phyloP scores from a whole-genome alignment of 2,888 invertebrate species.

The Linnaemya vulpina region DNA sequence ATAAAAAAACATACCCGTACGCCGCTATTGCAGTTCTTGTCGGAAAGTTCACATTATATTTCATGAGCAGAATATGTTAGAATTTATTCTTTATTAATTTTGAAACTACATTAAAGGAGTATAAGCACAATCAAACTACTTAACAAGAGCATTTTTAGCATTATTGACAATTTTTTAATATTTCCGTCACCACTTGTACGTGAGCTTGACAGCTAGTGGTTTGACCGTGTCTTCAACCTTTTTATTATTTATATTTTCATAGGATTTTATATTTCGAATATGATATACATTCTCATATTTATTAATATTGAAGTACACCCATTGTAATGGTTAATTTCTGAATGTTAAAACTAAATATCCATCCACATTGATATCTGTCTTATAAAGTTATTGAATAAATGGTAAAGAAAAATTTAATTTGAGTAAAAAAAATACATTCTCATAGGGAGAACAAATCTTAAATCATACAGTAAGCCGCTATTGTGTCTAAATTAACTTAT shows the following conservation, averaged over 20 bases:
- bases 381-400: not conserved
- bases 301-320: slow-evolving; percentile 40
- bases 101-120: too few relatives aligned
- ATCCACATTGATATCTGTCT: not conserved
- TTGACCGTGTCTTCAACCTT: not conserved
- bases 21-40: too few relatives aligned
- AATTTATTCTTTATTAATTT: too few relatives aligned
- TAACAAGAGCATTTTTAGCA: too few relatives aligned
- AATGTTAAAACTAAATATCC: slow-evolving; percentile 13
- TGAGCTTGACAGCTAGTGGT: too few relatives aligned
- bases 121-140: too few relatives aligned
- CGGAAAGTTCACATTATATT: too few relatives aligned
- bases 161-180: too few relatives aligned
- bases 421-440: slow-evolving; percentile 22
- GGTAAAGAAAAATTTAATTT: not conserved
- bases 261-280: slow-evolving; percentile 12
- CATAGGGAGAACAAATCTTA: slow-evolving; percentile 29
- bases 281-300: slow-evolving; percentile 8
- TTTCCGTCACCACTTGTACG: too few relatives aligned
- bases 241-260: slow-evolving; percentile 38
- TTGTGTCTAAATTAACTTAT: not conserved
- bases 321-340: not conserved
- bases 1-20: too few relatives aligned
- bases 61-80: too few relatives aligned
- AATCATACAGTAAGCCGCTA: not conserved